Evolutionary conservation across 1,140 invertebrate species (phyloP).

Genomic region (Drosophila obscura): DNA sequence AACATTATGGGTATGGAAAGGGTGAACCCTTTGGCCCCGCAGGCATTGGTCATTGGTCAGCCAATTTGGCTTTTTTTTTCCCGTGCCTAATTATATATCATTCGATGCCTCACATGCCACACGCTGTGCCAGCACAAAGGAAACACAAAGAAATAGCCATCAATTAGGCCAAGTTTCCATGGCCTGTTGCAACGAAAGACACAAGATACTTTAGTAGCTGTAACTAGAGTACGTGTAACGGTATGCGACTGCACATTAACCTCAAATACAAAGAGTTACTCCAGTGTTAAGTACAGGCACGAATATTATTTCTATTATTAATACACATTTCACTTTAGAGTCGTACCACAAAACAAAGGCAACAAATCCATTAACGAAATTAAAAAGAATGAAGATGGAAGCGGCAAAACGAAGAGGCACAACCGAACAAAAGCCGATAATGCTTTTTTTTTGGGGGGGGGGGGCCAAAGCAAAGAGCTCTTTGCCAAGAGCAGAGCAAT

Average conservation of each 20-base stretch:
- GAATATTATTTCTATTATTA: conserved; percentile 50
- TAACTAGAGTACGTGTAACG: too few species aligned
- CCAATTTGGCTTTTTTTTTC: conserved; percentile 47
- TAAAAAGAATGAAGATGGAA: conserved; percentile 60
- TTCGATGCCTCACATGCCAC: conserved; percentile 21
- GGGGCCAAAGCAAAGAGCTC: conserved; percentile 28
- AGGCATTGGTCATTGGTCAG: conserved; percentile 37
- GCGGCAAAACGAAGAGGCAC: conserved; percentile 18
- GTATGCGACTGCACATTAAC: conserved; percentile 55
- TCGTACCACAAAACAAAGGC: conserved; percentile 42
- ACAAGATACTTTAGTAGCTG: too few species aligned
- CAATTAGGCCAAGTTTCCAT: conserved; percentile 57
- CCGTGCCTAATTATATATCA: conserved; percentile 70
- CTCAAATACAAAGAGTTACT: conserved; percentile 32
- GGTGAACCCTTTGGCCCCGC: conserved; percentile 7
- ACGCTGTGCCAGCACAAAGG: conserved; percentile 41
- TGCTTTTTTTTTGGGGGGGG: conserved; percentile 5
- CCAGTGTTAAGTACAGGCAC: conserved; percentile 34
- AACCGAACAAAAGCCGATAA: conserved; percentile 45
- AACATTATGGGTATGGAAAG: conserved; percentile 33
- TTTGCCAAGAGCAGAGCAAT: conserved; percentile 12
- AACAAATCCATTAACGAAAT: conserved; percentile 72
- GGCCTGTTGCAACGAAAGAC: conserved; percentile 3
- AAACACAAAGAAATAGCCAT: conserved; percentile 37
- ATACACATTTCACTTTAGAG: conserved; percentile 66